Conservation (phyloP, 2,888 invertebrate genomes). For the Metellina segmentata region DNA sequence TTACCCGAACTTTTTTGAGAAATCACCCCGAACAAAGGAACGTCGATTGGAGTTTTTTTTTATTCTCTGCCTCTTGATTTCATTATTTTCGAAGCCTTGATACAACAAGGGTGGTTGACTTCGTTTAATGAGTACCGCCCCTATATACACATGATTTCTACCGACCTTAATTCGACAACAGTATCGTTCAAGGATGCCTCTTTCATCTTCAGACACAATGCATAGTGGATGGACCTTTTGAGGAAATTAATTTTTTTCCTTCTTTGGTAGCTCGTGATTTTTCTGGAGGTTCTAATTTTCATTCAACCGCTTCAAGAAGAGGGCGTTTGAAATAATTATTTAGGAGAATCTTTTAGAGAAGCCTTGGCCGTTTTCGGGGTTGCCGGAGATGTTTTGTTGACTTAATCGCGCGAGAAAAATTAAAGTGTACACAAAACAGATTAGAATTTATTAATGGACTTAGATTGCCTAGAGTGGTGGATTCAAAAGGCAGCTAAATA, state of each 20-base stretch:
- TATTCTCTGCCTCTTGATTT: conserved; percentile 22
- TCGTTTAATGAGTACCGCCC: conserved; percentile 67
- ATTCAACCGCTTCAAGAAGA: no score
- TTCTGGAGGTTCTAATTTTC: background rate
- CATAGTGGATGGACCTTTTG: conserved; percentile 35
- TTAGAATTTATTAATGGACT: no score
- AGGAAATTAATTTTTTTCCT: conserved; percentile 24
- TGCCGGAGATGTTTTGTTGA: no score
- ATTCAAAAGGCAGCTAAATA: no score
- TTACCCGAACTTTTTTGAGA: conserved; percentile 37
- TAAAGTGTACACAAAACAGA: no score
- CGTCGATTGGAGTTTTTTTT: background rate
- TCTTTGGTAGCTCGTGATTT: conserved; percentile 2
- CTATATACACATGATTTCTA: conserved; percentile 4
- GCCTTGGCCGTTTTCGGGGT: no score
- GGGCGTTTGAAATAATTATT: no score
- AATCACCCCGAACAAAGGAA: conserved; percentile 42
- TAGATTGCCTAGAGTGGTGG: no score
- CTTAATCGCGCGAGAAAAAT: no score
- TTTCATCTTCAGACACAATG: conserved; percentile 30
- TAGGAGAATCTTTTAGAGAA: no score
- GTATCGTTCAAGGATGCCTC: conserved; percentile 31
- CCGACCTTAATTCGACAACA: conserved; percentile 50
- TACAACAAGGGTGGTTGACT: conserved; percentile 66
- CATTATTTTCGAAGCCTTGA: conserved; percentile 63